phyloP scores from a whole-genome alignment of 2,888 invertebrate genomes.

The Apotomis capreana region DNA sequence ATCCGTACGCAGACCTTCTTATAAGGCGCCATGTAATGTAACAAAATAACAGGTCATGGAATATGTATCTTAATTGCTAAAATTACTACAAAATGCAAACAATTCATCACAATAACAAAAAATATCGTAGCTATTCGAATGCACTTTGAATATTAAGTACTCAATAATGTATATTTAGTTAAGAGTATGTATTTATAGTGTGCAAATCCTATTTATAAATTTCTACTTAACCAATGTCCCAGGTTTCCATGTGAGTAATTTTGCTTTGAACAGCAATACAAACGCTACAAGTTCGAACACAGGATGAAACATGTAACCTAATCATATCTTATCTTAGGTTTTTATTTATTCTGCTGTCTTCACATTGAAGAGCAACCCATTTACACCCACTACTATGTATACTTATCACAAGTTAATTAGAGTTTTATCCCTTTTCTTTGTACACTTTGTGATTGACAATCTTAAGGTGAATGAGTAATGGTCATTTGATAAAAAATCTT shows the following conservation, averaged over 20 bases:
- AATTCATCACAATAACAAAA: background rate
- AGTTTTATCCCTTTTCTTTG: constrained; percentile 10
- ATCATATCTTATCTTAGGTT: constrained; percentile 17
- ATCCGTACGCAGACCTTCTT: background rate
- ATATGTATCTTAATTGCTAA: background rate
- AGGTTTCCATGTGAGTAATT: background rate
- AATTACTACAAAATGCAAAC: background rate
- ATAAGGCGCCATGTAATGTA: background rate
- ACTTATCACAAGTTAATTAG: constrained; percentile 26
- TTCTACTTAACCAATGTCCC: background rate
- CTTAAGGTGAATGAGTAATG: constrained; percentile 2
- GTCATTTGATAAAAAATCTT: background rate
- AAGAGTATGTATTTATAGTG: constrained; percentile 13
- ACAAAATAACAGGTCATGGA: background rate
- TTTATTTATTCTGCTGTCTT: background rate
- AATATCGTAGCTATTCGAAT: constrained; percentile 8
- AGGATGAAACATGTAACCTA: background rate
- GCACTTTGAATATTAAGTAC: constrained; percentile 29
- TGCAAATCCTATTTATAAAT: constrained; percentile 12
- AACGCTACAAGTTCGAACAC: background rate
- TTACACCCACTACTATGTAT: constrained; percentile 5
- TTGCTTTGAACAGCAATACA: constrained; percentile 22
- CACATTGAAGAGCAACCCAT: constrained; percentile 9
- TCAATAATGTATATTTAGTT: constrained; percentile 4
- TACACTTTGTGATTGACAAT: constrained; percentile 12